These are phyloP conservation scores for Phylloscopus whistleri DNA, from an alignment of 2,113 vertebrate genomes.

Conservation along the genomic window DNA sequence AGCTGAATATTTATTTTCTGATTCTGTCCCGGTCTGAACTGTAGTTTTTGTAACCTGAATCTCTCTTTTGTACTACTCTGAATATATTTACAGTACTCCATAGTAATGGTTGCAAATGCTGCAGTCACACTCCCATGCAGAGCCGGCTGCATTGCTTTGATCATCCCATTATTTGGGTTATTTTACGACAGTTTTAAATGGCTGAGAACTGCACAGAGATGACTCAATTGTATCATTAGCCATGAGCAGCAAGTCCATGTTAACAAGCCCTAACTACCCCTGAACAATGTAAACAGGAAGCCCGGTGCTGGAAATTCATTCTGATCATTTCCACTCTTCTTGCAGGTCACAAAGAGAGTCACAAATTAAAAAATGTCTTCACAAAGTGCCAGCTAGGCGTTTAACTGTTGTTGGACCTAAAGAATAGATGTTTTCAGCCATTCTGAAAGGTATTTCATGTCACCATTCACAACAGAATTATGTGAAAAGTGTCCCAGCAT, in stretches of 20 bases:
- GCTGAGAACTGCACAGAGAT: neutral
- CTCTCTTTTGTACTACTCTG: neutral
- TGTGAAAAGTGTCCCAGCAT: neutral
- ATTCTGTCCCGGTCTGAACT: neutral
- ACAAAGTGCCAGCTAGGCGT: neutral
- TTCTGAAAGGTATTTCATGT: neutral
- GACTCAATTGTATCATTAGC: neutral
- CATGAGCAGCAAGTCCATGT: neutral
- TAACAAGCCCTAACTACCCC: neutral
- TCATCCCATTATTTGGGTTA: constrained; percentile 8
- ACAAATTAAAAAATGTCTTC: neutral
- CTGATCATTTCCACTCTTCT: constrained; percentile 5
- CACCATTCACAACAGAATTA: neutral
- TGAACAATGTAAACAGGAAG: constrained; percentile 10
- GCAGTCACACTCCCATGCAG: neutral
- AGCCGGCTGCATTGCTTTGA: neutral
- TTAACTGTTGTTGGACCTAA: neutral
- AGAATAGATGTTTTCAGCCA: neutral
- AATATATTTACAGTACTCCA: neutral
- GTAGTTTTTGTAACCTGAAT: neutral
- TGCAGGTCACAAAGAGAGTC: neutral
- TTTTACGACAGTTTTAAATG: neutral
- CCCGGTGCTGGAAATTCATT: neutral
- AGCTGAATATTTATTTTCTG: neutral
- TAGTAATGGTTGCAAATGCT: neutral